A percentile compares a stretch with the other conserved stretches of the same genome.
These are phyloP conservation scores for Icerya purchasi DNA, from an alignment of 2,888 invertebrate genomes.

Conservation along the genomic window DNA sequence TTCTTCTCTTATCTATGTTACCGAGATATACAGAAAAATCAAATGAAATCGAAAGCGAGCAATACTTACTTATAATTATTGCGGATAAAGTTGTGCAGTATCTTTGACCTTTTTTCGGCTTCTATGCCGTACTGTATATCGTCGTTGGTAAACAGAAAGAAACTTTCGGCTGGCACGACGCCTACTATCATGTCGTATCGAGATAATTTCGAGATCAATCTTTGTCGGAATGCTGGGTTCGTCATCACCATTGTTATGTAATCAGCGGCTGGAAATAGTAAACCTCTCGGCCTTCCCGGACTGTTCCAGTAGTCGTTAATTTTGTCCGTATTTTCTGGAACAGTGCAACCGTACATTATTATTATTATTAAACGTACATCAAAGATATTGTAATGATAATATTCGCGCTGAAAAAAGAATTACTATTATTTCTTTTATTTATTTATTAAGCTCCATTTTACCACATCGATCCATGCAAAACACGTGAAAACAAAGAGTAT, in stretches of 20 bases:
- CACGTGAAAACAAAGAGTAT: too few relatives aligned
- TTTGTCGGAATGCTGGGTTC: slow-evolving; percentile 16
- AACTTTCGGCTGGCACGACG: slow-evolving; percentile 75
- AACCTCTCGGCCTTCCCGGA: neutral
- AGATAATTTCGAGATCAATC: slow-evolving; percentile 25
- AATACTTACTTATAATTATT: slow-evolving; percentile 48
- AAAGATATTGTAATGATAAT: too few relatives aligned
- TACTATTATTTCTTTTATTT: too few relatives aligned
- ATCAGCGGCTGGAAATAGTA: slow-evolving; percentile 5
- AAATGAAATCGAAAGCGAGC: neutral
- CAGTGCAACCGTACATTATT: too few relatives aligned
- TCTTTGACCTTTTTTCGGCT: slow-evolving; percentile 67
- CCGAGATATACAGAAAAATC: neutral
- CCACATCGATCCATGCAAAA: too few relatives aligned
- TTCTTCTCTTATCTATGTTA: neutral
- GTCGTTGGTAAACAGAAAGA: slow-evolving; percentile 76
- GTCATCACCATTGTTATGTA: slow-evolving; percentile 11
- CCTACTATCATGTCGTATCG: slow-evolving; percentile 80
- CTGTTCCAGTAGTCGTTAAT: neutral
- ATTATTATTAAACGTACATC: too few relatives aligned
- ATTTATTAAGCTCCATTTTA: too few relatives aligned
- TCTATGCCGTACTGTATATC: slow-evolving; percentile 85
- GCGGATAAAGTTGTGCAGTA: slow-evolving; percentile 70
- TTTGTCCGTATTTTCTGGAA: neutral
- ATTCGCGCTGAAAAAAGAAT: too few relatives aligned